Evolutionary conservation across 1,140 invertebrate genomes (phyloP).

Genomic region (Hylaeus volcanicus): DNA sequence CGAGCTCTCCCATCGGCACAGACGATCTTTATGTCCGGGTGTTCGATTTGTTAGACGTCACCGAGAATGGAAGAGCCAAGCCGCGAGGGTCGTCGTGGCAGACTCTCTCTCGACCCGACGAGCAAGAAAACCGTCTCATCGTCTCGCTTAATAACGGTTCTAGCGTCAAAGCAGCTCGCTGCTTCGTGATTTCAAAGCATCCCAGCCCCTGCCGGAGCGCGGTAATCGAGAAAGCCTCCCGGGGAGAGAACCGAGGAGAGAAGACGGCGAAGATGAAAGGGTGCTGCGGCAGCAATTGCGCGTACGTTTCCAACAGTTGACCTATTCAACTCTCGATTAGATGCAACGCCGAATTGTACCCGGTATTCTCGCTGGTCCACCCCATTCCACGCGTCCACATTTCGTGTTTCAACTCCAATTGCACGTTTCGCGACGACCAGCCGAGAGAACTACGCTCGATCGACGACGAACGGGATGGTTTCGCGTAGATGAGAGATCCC

Average conservation of each 20-base stretch:
- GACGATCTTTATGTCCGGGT: not conserved
- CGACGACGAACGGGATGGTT: no score
- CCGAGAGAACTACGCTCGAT: no score
- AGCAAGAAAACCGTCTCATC: slow-evolving; percentile 54
- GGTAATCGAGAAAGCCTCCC: slow-evolving; percentile 50
- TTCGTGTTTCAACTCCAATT: no score
- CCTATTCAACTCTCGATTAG: slow-evolving; percentile 58
- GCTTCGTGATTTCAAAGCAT: slow-evolving; percentile 55
- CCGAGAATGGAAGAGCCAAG: slow-evolving; percentile 1
- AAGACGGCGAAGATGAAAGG: slow-evolving; percentile 60
- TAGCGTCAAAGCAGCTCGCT: slow-evolving; percentile 38
- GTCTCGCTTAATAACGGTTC: slow-evolving; percentile 62
- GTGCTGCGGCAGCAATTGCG: slow-evolving; percentile 53
- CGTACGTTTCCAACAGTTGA: slow-evolving; percentile 55
- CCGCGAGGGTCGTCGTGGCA: slow-evolving; percentile 14
- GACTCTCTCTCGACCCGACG: slow-evolving; percentile 36
- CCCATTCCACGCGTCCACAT: no score
- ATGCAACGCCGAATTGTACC: slow-evolving; percentile 49
- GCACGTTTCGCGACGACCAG: no score
- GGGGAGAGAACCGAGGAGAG: slow-evolving; percentile 4
- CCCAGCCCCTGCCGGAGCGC: slow-evolving; percentile 7
- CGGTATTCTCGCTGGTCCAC: not conserved
- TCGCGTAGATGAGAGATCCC: no score
- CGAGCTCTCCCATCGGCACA: not conserved
- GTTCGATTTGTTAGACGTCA: slow-evolving; percentile 46